These are phyloP conservation scores for Speoplatyrhinus poulsoni DNA, from an alignment of 2,113 vertebrate species.

Conservation along the genomic window DNA sequence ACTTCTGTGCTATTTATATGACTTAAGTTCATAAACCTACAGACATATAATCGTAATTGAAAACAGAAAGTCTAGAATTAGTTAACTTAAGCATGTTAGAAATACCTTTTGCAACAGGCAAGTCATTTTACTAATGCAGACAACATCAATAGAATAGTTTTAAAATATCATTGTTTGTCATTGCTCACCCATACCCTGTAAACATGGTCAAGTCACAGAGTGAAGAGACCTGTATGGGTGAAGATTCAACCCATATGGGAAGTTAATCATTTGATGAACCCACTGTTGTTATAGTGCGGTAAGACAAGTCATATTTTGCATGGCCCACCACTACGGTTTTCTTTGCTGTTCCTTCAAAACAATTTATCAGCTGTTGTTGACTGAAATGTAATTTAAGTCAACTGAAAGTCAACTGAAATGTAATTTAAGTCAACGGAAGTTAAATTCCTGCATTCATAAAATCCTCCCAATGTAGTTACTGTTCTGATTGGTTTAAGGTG, in stretches of 20 bases:
- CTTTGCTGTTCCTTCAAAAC: too few species aligned
- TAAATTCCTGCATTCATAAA: too few species aligned
- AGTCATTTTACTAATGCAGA: constrained; percentile 18
- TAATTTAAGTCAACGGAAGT: too few species aligned
- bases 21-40: constrained; percentile 35
- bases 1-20: constrained; percentile 25
- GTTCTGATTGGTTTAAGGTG: too few species aligned
- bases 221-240: constrained; percentile 3
- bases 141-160: constrained; percentile 24
- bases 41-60: constrained; percentile 25
- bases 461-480: too few species aligned
- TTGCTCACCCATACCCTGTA: constrained; percentile 33
- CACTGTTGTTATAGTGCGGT: too few species aligned
- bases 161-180: constrained; percentile 22
- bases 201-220: constrained; percentile 29
- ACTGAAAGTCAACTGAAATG: too few species aligned
- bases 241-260: not conserved
- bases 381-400: too few species aligned
- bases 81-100: constrained; percentile 42
- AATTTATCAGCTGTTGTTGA: too few species aligned
- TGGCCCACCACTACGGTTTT: too few species aligned
- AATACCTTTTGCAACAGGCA: constrained; percentile 29
- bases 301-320: too few species aligned
- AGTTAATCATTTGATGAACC: not conserved
- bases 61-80: constrained; percentile 20